These are phyloP conservation scores for Ruditapes philippinarum DNA, from an alignment of 1,140 invertebrate genomes.

Conservation along the genomic window DNA sequence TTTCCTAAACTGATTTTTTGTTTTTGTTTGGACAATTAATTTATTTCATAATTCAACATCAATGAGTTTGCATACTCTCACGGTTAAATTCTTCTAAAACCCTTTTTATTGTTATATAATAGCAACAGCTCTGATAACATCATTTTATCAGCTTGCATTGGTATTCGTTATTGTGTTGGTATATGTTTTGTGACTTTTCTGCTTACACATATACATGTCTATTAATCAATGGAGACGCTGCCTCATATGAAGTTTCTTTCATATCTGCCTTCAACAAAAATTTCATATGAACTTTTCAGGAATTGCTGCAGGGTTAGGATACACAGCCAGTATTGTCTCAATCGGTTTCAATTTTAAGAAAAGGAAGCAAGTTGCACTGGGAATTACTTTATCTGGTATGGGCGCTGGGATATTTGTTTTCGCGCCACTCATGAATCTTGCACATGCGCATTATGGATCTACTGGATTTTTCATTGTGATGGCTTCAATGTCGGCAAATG, in stretches of 20 bases:
- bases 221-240: not conserved
- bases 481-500: constrained; percentile 37
- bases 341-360: constrained; percentile 52
- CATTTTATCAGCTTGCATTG: not conserved
- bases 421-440: constrained; percentile 43
- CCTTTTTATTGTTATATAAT: not conserved
- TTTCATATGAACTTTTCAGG: too few relatives aligned
- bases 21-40: not conserved
- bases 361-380: constrained; percentile 36
- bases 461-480: constrained; percentile 56
- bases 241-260: not conserved
- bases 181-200: not conserved
- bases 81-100: not conserved
- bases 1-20: too few relatives aligned
- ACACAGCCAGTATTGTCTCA: constrained; percentile 52
- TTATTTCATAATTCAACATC: not conserved
- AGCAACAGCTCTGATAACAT: not conserved
- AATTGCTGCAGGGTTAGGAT: constrained; percentile 46
- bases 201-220: not conserved
- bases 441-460: constrained; percentile 45
- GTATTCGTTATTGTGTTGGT: not conserved
- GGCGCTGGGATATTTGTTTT: constrained; percentile 51
- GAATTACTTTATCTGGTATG: constrained; percentile 52
- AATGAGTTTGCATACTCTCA: not conserved
- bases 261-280: too few relatives aligned